A percentile compares a stretch with the other conserved stretches of the same genome.
These are phyloP conservation scores for Typhlichthys subterraneus DNA, from an alignment of 2,797 vertebrate species.

Conservation along the genomic window DNA sequence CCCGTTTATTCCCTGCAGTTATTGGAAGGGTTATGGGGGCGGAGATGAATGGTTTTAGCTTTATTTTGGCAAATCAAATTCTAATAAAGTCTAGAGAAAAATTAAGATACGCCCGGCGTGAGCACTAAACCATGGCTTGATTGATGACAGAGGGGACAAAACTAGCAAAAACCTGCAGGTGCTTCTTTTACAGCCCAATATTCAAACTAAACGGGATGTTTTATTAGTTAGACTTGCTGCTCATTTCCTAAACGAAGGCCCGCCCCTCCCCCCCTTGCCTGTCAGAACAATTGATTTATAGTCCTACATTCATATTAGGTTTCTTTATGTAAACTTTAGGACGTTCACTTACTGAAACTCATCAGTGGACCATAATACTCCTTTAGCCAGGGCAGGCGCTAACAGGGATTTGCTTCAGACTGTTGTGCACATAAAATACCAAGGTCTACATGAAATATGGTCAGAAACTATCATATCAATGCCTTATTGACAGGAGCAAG, in stretches of 20 bases:
- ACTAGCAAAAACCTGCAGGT: constrained; percentile 74
- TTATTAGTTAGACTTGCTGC: constrained; percentile 62
- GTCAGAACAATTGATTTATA: constrained; percentile 65
- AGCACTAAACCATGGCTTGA: constrained; percentile 62
- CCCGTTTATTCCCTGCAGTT: constrained; percentile 60
- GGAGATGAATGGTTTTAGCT: constrained; percentile 69
- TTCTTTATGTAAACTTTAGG: constrained; percentile 52
- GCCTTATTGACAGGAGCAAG: background rate
- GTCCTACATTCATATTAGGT: constrained; percentile 46
- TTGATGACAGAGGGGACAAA: constrained; percentile 58
- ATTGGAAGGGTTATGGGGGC: constrained; percentile 63
- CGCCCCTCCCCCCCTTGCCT: constrained; percentile 52
- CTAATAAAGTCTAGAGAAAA: constrained; percentile 76
- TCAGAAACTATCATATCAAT: constrained; percentile 19
- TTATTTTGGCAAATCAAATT: constrained; percentile 79
- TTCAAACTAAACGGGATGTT: constrained; percentile 63
- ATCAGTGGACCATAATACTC: constrained; percentile 2
- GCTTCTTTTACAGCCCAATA: constrained; percentile 72
- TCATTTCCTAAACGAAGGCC: constrained; percentile 70
- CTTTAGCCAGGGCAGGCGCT: no score
- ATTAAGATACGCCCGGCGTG: constrained; percentile 54
- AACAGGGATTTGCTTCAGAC: background rate
- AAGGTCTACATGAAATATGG: constrained; percentile 13
- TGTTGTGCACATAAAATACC: constrained; percentile 33
- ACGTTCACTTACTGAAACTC: constrained; percentile 57